Base-by-base conservation (phyloP, 2,888 invertebrate genomes). In the Bhutanitis thaidina region DNA sequence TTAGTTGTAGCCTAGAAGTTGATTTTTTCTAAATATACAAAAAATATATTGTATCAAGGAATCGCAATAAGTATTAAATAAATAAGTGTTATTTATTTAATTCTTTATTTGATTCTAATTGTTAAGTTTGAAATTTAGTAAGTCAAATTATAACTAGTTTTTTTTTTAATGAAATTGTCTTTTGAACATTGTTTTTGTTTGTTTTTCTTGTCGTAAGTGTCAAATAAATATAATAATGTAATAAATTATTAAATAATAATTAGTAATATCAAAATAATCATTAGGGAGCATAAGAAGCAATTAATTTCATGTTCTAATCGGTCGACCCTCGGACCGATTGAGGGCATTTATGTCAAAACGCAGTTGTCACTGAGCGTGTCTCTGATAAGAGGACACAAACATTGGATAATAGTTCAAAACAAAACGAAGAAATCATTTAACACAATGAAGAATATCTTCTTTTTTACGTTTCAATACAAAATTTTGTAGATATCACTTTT, bases 271-370 rank as follows among this genome's bases (percentile, higher is more conserved):
- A 39, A 34, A 20, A 39, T 39, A 9, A 46, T 16, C 10, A 40
- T 29, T 27, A 29, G 7, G 2, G 4, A 32, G 27, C 30, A 35
- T 34, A 16, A 32, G 36, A 16, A 15, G 12, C 25, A 35, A 32
- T 36, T 35, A 49, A 49, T 53, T 53, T 54, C 40, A 51, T 50
- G 40, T 52, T 49, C 44, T 58, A 60, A 66, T 62, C 59, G 43
- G 49, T 59, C 61, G 62, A 69, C 72, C 70, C 68, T 71, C 62
- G 43, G 55, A 35, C 43, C 54, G 58, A 71, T 68, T 64, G 69
- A 69, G 73, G 74, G 67, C 67, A 62, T 55, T 58, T 27, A 57
- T 64, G 61, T 61, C 50, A 47, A 69, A 57, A 27, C 68, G 68
- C 69, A 72, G 73, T 71, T 64, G 62, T 65, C 38, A 57, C 58